These are phyloP conservation scores for Nemopilema nomurai DNA, from an alignment of 30 jellyfish, hydroid and myxozoan genomes.

Conservation along the genomic window DNA sequence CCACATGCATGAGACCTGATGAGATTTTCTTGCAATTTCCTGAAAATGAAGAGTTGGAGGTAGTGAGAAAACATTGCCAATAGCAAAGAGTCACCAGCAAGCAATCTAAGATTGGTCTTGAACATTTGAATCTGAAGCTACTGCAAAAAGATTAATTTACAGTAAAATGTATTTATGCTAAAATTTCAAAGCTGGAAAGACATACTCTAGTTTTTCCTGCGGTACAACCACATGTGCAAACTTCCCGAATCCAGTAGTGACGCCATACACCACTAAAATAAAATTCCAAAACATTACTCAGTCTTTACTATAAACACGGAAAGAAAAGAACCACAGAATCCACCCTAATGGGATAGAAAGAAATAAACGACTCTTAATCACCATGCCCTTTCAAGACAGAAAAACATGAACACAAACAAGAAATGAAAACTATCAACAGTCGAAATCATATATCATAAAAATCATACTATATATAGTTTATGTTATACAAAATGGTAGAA, in stretches of 20 bases:
- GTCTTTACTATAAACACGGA: too few relatives aligned
- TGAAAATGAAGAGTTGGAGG: not conserved
- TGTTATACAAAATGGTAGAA: too few relatives aligned
- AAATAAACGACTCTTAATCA: too few relatives aligned
- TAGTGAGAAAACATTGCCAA: not conserved
- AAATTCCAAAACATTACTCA: not conserved
- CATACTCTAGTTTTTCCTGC: conserved; percentile 69
- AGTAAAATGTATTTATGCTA: not conserved
- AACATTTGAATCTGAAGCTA: not conserved
- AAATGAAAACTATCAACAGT: too few relatives aligned
- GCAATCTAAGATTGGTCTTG: too few relatives aligned
- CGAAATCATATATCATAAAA: too few relatives aligned
- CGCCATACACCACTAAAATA: conserved; percentile 84
- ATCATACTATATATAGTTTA: too few relatives aligned
- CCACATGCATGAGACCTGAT: conserved; percentile 91
- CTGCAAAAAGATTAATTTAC: not conserved
- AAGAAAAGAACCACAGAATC: too few relatives aligned
- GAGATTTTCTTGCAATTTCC: conserved; percentile 71
- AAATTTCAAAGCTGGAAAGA: not conserved
- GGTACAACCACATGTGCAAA: conserved; percentile 82
- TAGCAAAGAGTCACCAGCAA: too few relatives aligned
- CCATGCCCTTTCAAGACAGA: too few relatives aligned
- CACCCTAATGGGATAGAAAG: too few relatives aligned
- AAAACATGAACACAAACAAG: too few relatives aligned
- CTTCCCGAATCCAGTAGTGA: conserved; percentile 90